Percentiles rank a stretch among this genome's conserved stretches.
Conservation (phyloP, 2,888 invertebrate genomes). For the Onthophagus sagittarius region DNA sequence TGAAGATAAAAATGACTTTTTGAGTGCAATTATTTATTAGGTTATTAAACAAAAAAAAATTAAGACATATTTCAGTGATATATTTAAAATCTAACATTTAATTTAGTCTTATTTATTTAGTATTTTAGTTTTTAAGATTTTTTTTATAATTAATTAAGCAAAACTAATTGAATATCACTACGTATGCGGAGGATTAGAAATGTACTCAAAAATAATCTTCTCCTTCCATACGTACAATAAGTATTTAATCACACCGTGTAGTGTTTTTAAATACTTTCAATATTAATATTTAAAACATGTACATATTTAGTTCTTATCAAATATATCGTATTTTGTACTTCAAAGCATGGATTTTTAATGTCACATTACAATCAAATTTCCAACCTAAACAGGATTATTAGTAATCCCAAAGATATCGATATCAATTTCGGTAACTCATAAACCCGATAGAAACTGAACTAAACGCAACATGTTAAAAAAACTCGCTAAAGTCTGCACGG, state of each 20-base stretch:
- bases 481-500: neutral
- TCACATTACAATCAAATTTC: too few relatives aligned
- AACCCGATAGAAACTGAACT: too few relatives aligned
- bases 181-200: slow-evolving; percentile 11
- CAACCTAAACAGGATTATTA: too few relatives aligned
- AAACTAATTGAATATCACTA: neutral
- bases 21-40: slow-evolving; percentile 8
- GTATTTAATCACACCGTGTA: slow-evolving; percentile 3
- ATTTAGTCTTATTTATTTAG: slow-evolving; percentile 8
- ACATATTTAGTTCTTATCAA: neutral
- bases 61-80: slow-evolving; percentile 15
- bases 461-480: neutral
- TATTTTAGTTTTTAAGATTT: neutral
- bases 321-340: neutral
- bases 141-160: neutral
- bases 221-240: neutral
- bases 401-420: too few relatives aligned
- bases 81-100: slow-evolving; percentile 1
- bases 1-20: neutral
- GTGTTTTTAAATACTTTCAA: slow-evolving; percentile 3
- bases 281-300: neutral
- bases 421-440: too few relatives aligned
- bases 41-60: neutral
- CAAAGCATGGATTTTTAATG: too few relatives aligned
- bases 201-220: neutral